Evolutionary conservation across 2,797 vertebrate species (phyloP).

Genomic region (Pterois miles): DNA sequence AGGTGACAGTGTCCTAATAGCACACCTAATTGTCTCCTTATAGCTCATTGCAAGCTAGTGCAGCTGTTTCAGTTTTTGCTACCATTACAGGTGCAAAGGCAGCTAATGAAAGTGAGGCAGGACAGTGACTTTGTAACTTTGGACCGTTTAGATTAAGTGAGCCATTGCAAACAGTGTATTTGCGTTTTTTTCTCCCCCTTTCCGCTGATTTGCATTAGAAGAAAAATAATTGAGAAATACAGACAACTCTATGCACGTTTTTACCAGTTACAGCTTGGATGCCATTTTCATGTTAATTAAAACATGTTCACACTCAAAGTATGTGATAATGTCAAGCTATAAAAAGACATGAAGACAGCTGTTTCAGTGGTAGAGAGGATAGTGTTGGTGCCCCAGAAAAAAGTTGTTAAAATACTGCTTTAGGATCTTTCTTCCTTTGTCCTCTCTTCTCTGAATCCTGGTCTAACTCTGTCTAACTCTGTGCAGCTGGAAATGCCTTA

Average conservation of each 20-base stretch:
- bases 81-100: background rate
- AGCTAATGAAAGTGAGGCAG: background rate
- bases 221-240: background rate
- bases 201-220: background rate
- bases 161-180: background rate
- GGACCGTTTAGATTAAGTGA: background rate
- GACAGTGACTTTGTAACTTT: background rate
- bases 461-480: constrained; percentile 69
- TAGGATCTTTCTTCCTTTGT: constrained; percentile 6
- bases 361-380: background rate
- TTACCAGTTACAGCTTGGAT: background rate
- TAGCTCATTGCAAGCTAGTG: background rate
- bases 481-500: constrained; percentile 83
- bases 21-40: background rate
- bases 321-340: background rate
- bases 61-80: background rate
- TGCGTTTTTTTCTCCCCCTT: background rate
- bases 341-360: background rate
- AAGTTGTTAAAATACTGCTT: background rate
- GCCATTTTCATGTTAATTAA: background rate
- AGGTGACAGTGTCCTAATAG: background rate
- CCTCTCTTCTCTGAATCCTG: constrained; percentile 38
- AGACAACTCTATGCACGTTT: background rate
- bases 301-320: background rate
- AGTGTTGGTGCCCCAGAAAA: background rate